Evolutionary conservation across 2,113 vertebrate species (phyloP).

Genomic region (Aythya baeri): DNA sequence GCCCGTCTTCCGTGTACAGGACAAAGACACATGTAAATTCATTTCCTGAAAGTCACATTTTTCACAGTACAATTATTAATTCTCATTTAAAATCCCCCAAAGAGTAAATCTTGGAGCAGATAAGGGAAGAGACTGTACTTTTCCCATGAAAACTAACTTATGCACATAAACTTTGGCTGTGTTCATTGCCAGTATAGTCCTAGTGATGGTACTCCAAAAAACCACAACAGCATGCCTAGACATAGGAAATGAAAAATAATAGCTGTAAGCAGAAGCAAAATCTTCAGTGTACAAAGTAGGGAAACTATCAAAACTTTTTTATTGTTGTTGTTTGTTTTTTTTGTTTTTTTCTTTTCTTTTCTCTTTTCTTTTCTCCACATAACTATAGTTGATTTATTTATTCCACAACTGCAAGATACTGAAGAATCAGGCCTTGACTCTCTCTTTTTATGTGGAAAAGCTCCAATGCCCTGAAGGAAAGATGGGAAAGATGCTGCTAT

Average conservation of each 20-base stretch:
- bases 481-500: not conserved
- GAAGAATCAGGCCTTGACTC: not conserved
- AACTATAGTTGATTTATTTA: not conserved
- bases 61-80: not conserved
- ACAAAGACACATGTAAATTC: not conserved
- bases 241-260: not conserved
- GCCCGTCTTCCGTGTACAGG: not conserved
- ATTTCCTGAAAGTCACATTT: not conserved
- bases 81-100: not conserved
- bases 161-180: not conserved
- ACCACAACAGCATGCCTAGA: not conserved
- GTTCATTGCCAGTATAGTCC: not conserved
- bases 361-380: not conserved
- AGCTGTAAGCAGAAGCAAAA: not conserved
- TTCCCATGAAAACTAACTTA: not conserved
- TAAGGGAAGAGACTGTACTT: not conserved
- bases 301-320: not conserved
- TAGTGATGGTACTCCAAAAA: not conserved
- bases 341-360: not conserved
- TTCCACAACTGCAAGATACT: not conserved
- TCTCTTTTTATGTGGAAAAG: not conserved
- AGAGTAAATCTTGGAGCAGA: not conserved
- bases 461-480: not conserved
- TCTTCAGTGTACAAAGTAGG: not conserved
- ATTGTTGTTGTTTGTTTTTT: too few species aligned